A percentile compares a stretch with the other conserved stretches of the same genome.
Conservation (phyloP, 2,888 invertebrate genomes). For the Eristalinus aeneus region DNA sequence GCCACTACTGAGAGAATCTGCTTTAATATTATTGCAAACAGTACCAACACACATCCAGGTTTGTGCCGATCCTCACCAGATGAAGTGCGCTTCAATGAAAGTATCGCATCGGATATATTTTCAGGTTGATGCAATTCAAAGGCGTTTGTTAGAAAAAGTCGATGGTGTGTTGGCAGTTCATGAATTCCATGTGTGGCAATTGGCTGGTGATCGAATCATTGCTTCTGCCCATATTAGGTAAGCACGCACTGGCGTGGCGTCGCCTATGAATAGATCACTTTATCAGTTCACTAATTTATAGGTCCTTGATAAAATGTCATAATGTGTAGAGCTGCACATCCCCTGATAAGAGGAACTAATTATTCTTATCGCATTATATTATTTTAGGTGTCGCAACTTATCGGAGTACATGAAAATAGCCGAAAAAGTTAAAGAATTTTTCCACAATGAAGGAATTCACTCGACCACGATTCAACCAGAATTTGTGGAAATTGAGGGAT, state of each 20-base stretch:
- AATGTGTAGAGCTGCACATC: neutral
- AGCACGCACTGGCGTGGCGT: neutral
- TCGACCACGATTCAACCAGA: conserved; percentile 99
- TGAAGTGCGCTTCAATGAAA: neutral
- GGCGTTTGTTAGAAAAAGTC: conserved; percentile 92
- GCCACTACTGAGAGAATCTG: conserved; percentile 96
- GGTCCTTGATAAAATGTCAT: neutral
- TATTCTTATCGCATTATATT: conserved; percentile 41
- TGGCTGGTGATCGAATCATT: conserved; percentile 97
- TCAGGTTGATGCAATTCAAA: conserved; percentile 93
- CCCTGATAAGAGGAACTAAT: conserved; percentile 9
- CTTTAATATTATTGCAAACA: conserved; percentile 97
- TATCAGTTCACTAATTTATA: neutral
- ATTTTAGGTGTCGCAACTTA: conserved; percentile 90
- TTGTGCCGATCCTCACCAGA: conserved; percentile 1
- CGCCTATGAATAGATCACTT: neutral
- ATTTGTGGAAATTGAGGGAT: conserved; percentile 90
- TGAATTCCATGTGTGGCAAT: conserved; percentile 99
- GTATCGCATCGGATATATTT: neutral
- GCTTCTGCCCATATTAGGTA: conserved; percentile 97
- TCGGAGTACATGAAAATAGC: conserved; percentile 99
- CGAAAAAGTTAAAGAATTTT: conserved; percentile 97
- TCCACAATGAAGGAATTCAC: conserved; percentile 99
- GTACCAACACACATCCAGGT: conserved; percentile 98
- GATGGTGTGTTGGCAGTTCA: conserved; percentile 98